Evolutionary conservation across 2,797 vertebrate genomes (phyloP).

Genomic region (Hydrolagus colliei): DNA sequence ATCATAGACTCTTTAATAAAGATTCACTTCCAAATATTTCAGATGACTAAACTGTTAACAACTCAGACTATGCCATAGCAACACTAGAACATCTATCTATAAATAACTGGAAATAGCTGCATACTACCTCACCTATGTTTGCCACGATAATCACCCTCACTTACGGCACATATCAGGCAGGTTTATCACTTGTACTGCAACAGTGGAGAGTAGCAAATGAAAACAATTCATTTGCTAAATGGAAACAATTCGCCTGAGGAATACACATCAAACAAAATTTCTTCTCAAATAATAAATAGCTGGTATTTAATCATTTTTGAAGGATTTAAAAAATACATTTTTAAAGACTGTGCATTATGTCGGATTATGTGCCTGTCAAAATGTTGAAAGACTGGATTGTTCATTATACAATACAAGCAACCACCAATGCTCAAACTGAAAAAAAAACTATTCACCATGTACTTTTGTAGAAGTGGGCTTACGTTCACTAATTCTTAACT

Average conservation of each 20-base stretch:
- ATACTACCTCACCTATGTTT: conserved; percentile 8
- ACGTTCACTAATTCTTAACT: too few relatives aligned
- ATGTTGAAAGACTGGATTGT: neutral
- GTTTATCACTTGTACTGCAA: conserved; percentile 25
- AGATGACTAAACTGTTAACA: conserved; percentile 1
- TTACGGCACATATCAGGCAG: conserved; percentile 23
- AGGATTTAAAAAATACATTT: conserved; percentile 12
- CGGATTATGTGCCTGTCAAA: conserved; percentile 19
- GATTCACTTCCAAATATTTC: conserved; percentile 24
- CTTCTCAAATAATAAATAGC: conserved; percentile 28
- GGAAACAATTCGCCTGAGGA: conserved; percentile 27
- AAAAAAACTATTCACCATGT: too few relatives aligned
- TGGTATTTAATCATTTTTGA: conserved; percentile 16
- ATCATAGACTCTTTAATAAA: neutral
- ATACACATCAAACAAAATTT: conserved; percentile 28
- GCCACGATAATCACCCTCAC: conserved; percentile 30
- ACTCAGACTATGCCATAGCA: neutral
- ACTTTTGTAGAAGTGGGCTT: too few relatives aligned
- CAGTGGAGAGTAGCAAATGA: conserved; percentile 19
- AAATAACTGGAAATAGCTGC: conserved; percentile 18
- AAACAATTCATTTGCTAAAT: neutral
- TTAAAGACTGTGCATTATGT: neutral
- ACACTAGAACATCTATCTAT: conserved; percentile 13
- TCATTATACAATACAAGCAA: too few relatives aligned
- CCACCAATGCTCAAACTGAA: too few relatives aligned